Percentiles rank a stretch among this genome's conserved stretches.
Evolutionary conservation across 2,113 vertebrate species (phyloP).

Genomic region (Xenopus borealis): DNA sequence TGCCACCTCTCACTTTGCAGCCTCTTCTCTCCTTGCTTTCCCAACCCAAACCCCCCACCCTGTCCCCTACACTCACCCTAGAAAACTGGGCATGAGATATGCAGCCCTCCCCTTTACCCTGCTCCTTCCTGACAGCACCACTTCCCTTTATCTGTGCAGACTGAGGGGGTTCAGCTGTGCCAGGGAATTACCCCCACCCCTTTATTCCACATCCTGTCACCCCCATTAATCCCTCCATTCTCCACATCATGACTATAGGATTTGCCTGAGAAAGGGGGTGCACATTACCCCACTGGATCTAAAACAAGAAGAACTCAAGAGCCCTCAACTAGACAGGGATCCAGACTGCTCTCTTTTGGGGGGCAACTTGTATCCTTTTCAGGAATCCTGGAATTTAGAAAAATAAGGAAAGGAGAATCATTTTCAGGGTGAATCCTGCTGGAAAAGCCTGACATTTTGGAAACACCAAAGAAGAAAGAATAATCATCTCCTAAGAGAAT

Average conservation of each 20-base stretch:
- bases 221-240: slow-evolving; percentile 14
- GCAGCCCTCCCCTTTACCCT: slow-evolving; percentile 31
- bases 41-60: slow-evolving; percentile 27
- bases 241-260: slow-evolving; percentile 22
- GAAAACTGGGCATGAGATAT: slow-evolving; percentile 16
- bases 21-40: slow-evolving; percentile 41
- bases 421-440: not conserved
- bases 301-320: slow-evolving; percentile 28
- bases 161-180: slow-evolving; percentile 7
- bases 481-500: not conserved
- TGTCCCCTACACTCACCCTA: slow-evolving; percentile 24
- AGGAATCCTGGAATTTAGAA: slow-evolving; percentile 1
- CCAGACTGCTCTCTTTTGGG: not conserved
- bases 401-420: not conserved
- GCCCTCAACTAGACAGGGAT: slow-evolving; percentile 17
- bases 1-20: slow-evolving; percentile 46
- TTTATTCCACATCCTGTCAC: not conserved
- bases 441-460: not conserved
- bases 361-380: not conserved
- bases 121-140: slow-evolving; percentile 9
- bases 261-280: slow-evolving; percentile 6
- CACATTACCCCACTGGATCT: slow-evolving; percentile 12
- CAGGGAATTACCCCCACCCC: slow-evolving; percentile 17
- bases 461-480: slow-evolving; percentile 32
- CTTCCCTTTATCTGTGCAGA: slow-evolving; percentile 23